Evolutionary conservation across 2,888 invertebrate species (phyloP).

Genomic region (Scaeva pyrastri): DNA sequence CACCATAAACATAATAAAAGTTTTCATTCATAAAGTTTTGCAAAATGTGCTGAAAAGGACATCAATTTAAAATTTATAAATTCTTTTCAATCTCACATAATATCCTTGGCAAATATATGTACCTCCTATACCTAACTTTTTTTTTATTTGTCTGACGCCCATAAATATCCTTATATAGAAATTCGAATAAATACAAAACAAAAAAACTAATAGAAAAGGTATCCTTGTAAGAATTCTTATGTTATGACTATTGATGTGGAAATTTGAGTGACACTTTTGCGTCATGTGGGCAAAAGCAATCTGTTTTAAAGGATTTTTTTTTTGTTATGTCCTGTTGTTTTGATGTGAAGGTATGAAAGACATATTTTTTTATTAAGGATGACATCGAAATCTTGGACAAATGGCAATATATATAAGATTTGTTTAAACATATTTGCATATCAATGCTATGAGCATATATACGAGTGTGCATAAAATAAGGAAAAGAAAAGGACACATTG

Average conservation of each 20-base stretch:
- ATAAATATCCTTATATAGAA: slow-evolving; percentile 18
- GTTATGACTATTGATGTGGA: slow-evolving; percentile 37
- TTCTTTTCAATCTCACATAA: slow-evolving; percentile 8
- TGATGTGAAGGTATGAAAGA: background rate
- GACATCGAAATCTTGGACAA: slow-evolving; percentile 54
- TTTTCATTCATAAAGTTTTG: slow-evolving; percentile 62
- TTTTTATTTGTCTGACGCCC: slow-evolving; percentile 21
- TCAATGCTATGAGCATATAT: background rate
- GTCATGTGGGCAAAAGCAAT: slow-evolving; percentile 46
- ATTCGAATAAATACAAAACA: background rate
- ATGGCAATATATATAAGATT: slow-evolving; percentile 46
- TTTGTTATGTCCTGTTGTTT: background rate
- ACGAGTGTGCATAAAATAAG: background rate
- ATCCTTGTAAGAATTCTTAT: slow-evolving; percentile 39
- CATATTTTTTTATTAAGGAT: slow-evolving; percentile 41
- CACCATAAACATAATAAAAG: slow-evolving; percentile 4
- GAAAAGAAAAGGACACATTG: slow-evolving; percentile 4
- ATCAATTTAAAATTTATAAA: slow-evolving; percentile 52
- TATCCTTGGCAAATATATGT: slow-evolving; percentile 11
- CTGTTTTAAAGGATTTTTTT: slow-evolving; percentile 36
- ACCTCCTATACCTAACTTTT: background rate
- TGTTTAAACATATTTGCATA: slow-evolving; percentile 37
- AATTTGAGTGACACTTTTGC: slow-evolving; percentile 52
- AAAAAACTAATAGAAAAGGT: slow-evolving; percentile 30
- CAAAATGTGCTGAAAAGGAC: slow-evolving; percentile 44